Evolutionary conservation across 2,888 invertebrate genomes (phyloP), one percentile per base, ranked within the genome.

Genomic region (Spisula solida): DNA sequence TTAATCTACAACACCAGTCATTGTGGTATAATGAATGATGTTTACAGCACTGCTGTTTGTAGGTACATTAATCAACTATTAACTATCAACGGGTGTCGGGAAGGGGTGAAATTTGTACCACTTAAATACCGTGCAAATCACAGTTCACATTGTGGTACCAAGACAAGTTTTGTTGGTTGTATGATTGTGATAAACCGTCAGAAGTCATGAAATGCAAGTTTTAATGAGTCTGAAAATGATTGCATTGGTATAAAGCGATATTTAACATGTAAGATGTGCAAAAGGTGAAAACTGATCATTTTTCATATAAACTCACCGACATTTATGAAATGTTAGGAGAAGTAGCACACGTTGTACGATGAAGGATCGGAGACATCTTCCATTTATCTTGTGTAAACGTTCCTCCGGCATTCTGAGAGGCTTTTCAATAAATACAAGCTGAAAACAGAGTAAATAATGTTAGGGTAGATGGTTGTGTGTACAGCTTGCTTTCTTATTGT

Each of bases 331-430:
- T 41, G 41, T 41, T 41, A 5, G 41, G 41, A 41, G 41, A 25
- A 2, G n/a, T 25, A 66, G 25, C 60, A 66, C 60, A 25, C 60
- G 60, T 66, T n/a, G 5, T 4, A 25, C 25, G 60, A 8, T 66
- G 34, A 75, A 12, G 34, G 75, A 75, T 31, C 10, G 1, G 18
- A 31, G 29, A 12, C 34, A 75, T 75, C 16, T 34, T 14, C 31
- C 75, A 75, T 75, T 34, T 75, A 31, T 31, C 75, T 75, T 75
- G 25, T 75, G 25, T 75, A 75, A 75, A 75, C 75, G 29, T 18
- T 75, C 1, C 34, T 25, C n/a, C 6, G 60, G 60, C 25, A 25
- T n/a, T 25, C n/a, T 66, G 60, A 34, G 8, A 34, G 75, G 31
- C 31, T 31, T 34, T 75, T 12, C 29, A 14, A 75, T 31, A 75